Evolutionary conservation across 1,140 invertebrate genomes (phyloP).

Genomic region (Drosophila setifemur): DNA sequence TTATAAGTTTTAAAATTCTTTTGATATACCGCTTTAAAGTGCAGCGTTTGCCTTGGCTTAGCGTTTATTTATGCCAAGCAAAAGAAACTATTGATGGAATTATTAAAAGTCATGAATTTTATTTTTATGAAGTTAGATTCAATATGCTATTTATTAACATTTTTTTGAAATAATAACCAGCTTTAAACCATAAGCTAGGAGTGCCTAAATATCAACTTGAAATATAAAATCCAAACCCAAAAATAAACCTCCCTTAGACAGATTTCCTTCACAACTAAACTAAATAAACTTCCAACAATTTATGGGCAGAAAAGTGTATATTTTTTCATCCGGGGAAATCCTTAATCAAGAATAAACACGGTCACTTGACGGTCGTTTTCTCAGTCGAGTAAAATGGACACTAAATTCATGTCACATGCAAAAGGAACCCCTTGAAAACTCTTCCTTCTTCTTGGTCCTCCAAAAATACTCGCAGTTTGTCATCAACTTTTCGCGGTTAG

Average conservation of each 20-base stretch:
- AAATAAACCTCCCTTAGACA: too few species aligned
- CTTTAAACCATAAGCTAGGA: too few species aligned
- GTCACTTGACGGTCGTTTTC: neutral
- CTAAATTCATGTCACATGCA: conserved; percentile 51
- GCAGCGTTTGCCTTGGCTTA: neutral
- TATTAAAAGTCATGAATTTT: too few species aligned
- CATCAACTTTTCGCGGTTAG: conserved; percentile 43
- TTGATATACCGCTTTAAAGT: neutral
- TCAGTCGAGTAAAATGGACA: neutral
- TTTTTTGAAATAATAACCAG: too few species aligned
- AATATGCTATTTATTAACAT: too few species aligned
- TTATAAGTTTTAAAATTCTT: conserved; percentile 1
- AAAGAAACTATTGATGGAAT: too few species aligned
- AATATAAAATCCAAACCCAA: too few species aligned
- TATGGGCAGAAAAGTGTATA: too few species aligned
- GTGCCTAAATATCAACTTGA: too few species aligned
- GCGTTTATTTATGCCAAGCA: neutral
- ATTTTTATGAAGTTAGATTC: too few species aligned
- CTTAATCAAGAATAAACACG: conserved; percentile 1
- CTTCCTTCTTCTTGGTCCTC: neutral
- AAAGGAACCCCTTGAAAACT: conserved; percentile 9
- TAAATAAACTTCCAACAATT: too few species aligned
- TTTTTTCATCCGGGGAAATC: neutral
- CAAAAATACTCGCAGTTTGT: conserved; percentile 32
- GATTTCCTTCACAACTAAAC: too few species aligned